Conservation (phyloP, 1,140 invertebrate genomes). For the Caerostris extrusa region DNA sequence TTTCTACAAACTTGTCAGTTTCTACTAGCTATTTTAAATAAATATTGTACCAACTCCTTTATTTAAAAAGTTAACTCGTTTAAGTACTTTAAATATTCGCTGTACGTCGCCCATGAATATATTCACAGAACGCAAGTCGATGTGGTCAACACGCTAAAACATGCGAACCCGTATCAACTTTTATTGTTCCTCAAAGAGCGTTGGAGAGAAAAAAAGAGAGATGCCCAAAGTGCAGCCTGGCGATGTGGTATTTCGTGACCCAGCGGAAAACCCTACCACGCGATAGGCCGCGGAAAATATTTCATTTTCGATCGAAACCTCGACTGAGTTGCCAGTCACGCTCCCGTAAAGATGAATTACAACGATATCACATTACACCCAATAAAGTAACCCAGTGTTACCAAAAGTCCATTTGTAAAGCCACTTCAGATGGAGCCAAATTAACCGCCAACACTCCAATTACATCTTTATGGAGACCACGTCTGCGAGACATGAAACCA, state of each 20-base stretch:
- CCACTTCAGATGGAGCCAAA: background rate
- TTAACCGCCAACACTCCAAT: background rate
- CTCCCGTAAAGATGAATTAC: background rate
- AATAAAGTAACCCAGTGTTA: background rate
- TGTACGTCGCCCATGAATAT: too few relatives aligned
- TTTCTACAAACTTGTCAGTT: too few relatives aligned
- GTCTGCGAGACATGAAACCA: background rate
- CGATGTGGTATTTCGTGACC: background rate
- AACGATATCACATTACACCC: background rate
- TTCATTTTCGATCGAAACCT: background rate
- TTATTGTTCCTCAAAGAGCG: too few relatives aligned
- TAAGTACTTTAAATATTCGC: too few relatives aligned
- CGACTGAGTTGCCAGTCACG: background rate
- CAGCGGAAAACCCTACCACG: background rate
- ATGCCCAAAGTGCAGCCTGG: too few relatives aligned
- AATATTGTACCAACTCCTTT: too few relatives aligned
- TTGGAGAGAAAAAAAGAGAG: too few relatives aligned
- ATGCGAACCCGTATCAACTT: too few relatives aligned
- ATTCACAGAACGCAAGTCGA: too few relatives aligned
- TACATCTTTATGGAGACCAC: constrained; percentile 21
- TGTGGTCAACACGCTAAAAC: too few relatives aligned
- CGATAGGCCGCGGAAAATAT: background rate
- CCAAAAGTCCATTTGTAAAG: constrained; percentile 2
- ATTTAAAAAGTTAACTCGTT: too few relatives aligned
- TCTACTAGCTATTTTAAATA: too few relatives aligned